Evolutionary conservation across 2,888 invertebrate genomes (phyloP), one percentile per base, ranked within the genome.

Genomic region (Nemotelus nigrinus): DNA sequence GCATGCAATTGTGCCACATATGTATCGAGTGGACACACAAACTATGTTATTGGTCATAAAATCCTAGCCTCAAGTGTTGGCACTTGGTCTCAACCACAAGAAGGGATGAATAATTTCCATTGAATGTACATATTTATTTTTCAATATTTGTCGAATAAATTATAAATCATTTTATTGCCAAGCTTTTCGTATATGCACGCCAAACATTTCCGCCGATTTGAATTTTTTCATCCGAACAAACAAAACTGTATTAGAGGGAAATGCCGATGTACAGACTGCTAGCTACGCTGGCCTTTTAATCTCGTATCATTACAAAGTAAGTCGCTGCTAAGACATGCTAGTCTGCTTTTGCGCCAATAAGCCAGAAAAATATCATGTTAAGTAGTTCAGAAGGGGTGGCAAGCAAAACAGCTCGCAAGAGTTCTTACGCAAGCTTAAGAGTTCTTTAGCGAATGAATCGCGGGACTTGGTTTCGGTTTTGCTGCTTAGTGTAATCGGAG

Each of bases 141-240:
- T 47, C 53, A 72, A 48, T 39, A 48, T 58, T n/a, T 41, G 48
- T 55, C 2, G 45, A 25, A 25, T 25, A 72, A 74, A 60, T 48
- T n/a, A 10, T 74, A 74, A 74, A 74, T 74, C 74, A 74, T 74
- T 63, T 72, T 60, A 60, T 47, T 3, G 48, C 63, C 41, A 8
- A 39, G 57, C n/a, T 41, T 47, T 44, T 48, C 7, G 25, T 10
- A 39, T 44, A n/a, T 25, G 47, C 53, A 63, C 45, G 41, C 5
- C 6, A 39, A 74, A 47, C 25, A 8, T 48, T 25, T 58, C 41
- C 47, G 47, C 74, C 60, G 74, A 74, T 74, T 74, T 74, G 50
- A 50, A 25, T 8, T 39, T 39, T 41, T 60, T 60, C 60, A n/a
- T n/a, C n/a, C 41, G 25, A 7, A 3, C 41, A 60, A n/a, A 58